Conservation (phyloP, 2,888 invertebrate species). For the Scaptomyza tumidula region DNA sequence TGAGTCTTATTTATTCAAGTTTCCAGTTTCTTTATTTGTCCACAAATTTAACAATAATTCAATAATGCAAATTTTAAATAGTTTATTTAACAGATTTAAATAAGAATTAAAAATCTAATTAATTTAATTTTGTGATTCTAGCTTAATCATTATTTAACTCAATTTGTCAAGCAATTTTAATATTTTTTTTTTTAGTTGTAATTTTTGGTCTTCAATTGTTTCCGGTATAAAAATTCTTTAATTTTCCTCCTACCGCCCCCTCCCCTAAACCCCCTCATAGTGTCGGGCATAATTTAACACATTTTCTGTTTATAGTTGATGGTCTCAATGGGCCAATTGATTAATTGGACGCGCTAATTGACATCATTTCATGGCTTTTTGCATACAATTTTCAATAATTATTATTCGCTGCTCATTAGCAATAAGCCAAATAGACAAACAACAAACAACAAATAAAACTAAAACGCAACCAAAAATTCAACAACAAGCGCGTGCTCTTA, state of each 20-base stretch:
- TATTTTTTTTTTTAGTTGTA: neutral
- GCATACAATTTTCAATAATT: constrained; percentile 29
- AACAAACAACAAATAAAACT: neutral
- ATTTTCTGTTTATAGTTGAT: constrained; percentile 8
- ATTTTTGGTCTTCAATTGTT: constrained; percentile 14
- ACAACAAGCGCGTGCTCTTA: constrained; percentile 9
- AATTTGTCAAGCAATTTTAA: neutral
- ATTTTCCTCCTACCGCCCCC: neutral
- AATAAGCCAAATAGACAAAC: constrained; percentile 3
- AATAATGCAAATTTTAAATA: too few species aligned
- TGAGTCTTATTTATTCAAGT: too few species aligned
- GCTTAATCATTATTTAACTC: neutral
- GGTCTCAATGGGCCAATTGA: constrained; percentile 35
- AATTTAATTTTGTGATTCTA: neutral
- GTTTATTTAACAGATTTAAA: neutral
- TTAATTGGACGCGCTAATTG: constrained; percentile 46
- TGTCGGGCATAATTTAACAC: neutral
- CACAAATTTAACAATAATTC: too few species aligned
- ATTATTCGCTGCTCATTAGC: constrained; percentile 23
- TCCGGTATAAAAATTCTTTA: neutral
- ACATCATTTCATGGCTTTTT: constrained; percentile 36
- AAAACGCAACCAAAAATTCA: neutral
- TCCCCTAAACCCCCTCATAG: too few species aligned
- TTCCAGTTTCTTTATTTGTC: too few species aligned
- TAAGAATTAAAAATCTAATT: neutral